Conservation (phyloP, 2,113 vertebrate genomes). For the Indri indri region DNA sequence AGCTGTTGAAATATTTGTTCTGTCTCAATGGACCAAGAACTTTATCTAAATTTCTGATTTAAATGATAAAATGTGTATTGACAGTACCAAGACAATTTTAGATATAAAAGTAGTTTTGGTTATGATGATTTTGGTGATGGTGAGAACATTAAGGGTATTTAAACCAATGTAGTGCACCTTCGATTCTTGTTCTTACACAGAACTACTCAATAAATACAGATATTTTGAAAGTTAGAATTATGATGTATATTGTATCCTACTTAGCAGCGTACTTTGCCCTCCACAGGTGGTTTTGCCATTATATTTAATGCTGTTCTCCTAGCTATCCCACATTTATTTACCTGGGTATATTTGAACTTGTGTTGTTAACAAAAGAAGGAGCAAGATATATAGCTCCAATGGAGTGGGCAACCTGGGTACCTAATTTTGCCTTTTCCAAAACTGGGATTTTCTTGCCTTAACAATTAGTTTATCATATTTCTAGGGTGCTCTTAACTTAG, state of each 20-base stretch:
- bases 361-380: background rate
- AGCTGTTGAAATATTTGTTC: conserved; percentile 56
- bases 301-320: background rate
- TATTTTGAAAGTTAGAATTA: background rate
- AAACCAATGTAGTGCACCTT: background rate
- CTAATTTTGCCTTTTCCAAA: background rate
- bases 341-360: background rate
- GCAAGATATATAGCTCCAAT: background rate
- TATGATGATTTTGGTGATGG: background rate
- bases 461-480: background rate
- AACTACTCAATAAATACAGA: background rate
- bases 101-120: background rate
- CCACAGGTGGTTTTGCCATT: background rate
- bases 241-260: background rate
- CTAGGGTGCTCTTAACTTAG: background rate
- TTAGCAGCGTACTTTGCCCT: background rate
- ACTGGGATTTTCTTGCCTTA: background rate
- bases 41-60: background rate
- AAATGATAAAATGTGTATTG: background rate
- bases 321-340: background rate
- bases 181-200: background rate
- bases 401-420: background rate
- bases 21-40: background rate
- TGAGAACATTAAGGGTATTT: background rate
- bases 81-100: background rate